Evolutionary conservation across 2,797 vertebrate genomes (phyloP).

Genomic region (Anabas testudineus): DNA sequence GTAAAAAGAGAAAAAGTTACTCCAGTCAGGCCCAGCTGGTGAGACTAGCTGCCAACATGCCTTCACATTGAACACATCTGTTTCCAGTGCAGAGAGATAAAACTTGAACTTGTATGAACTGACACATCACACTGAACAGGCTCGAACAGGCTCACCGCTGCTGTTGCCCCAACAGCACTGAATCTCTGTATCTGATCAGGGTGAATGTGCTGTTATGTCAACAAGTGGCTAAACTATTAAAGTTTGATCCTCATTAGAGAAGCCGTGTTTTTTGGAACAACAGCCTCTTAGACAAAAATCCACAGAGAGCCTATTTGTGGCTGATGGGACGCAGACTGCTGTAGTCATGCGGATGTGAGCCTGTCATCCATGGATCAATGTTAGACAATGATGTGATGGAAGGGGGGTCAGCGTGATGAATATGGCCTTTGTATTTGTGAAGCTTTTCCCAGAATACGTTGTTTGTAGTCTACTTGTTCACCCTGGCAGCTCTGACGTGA

Average conservation of each 20-base stretch:
- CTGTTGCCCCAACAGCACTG: slow-evolving; percentile 28
- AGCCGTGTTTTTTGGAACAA: slow-evolving; percentile 18
- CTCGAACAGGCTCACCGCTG: neutral
- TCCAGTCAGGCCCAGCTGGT: slow-evolving; percentile 46
- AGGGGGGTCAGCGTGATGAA: slow-evolving; percentile 50
- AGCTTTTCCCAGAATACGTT: slow-evolving; percentile 51
- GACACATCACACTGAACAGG: neutral
- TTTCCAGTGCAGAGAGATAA: neutral
- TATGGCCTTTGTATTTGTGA: slow-evolving; percentile 62
- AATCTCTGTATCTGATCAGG: neutral
- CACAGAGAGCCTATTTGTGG: slow-evolving; percentile 43
- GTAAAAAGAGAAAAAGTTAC: neutral
- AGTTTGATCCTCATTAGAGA: slow-evolving; percentile 28
- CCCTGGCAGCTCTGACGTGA: slow-evolving; percentile 30
- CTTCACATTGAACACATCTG: slow-evolving; percentile 6
- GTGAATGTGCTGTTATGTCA: slow-evolving; percentile 23
- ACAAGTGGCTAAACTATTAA: slow-evolving; percentile 18
- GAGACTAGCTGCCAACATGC: slow-evolving; percentile 6
- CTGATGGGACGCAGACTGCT: slow-evolving; percentile 44
- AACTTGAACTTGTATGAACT: neutral
- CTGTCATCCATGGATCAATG: slow-evolving; percentile 20
- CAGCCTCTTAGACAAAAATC: slow-evolving; percentile 7
- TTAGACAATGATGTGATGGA: slow-evolving; percentile 31
- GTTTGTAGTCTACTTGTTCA: slow-evolving; percentile 59
- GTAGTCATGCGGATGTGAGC: slow-evolving; percentile 68